Evolutionary conservation across 2,797 vertebrate genomes (phyloP), one percentile per base, ranked within the genome.

Genomic region (Xyrichtys novacula): DNA sequence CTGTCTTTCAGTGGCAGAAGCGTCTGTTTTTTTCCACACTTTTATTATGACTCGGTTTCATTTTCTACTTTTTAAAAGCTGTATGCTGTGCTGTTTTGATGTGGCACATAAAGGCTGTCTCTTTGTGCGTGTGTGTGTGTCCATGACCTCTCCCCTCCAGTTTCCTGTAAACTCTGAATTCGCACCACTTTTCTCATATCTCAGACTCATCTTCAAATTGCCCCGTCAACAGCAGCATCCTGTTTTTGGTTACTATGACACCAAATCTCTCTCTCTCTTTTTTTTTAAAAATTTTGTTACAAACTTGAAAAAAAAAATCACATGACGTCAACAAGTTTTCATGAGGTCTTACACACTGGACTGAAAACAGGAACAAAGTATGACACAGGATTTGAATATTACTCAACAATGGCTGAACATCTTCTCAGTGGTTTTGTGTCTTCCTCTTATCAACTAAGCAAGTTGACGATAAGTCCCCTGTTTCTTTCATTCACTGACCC

Each of bases 401-500:
- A 28, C 43, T 48, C 39, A 71, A 59, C 12, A 5, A 5, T 32
- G 11, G 16, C 6, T 1, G 1, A 54, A 10, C 1, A 14, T 11
- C 4, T 26, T 28, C 2, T 14, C 9, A 3, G 1, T 36, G 3
- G n/a, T n/a, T 42, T 14, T 53, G 5, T 7, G 1, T 23, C 7
- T 36, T 19, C n/a, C 3, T 52, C 31, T 23, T 23, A n/a, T 25
- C 3, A n/a, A 12, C 25, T 15, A 44, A 20, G 14, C 19, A 20
- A n/a, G 19, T 26, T n/a, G 4, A 32, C 4, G 19, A 10, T 1
- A 29, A 53, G 26, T 2, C 10, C 11, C 3, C 17, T 10, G 12
- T 53, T 56, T 49, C 11, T 47, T 25, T 23, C 1, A 42, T 38
- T 71, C 44, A 53, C 94, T 58, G 20, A 95, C 94, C 89, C 94